Conservation (phyloP, 2,113 vertebrate genomes). For the Montifringilla adamsi region DNA sequence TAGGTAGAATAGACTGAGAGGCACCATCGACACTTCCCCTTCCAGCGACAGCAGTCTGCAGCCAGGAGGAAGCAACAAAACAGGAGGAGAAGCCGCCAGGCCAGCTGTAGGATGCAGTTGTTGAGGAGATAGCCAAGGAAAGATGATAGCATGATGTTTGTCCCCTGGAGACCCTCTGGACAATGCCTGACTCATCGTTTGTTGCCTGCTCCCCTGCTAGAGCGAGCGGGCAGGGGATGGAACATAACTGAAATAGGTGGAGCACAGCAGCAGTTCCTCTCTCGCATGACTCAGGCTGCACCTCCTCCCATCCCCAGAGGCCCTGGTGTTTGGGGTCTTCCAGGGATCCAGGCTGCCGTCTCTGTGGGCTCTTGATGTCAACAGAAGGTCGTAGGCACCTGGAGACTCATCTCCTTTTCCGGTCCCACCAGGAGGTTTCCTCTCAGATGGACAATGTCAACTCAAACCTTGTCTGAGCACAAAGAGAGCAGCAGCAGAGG, state of each 20-base stretch:
- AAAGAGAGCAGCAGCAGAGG: background rate
- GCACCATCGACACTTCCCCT: background rate
- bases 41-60: background rate
- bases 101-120: background rate
- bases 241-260: slow-evolving; percentile 18
- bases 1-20: slow-evolving; percentile 43
- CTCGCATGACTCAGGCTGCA: background rate
- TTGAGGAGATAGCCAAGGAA: background rate
- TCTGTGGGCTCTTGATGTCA: background rate
- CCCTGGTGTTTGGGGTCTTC: background rate
- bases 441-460: fast-evolving
- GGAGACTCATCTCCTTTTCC: background rate
- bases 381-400: background rate
- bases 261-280: slow-evolving; percentile 34
- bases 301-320: slow-evolving; percentile 34
- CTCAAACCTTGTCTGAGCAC: background rate
- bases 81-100: background rate
- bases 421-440: background rate
- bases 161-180: background rate
- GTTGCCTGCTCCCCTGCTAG: background rate
- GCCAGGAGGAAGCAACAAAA: background rate
- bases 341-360: background rate
- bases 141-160: background rate
- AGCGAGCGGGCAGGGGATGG: background rate
- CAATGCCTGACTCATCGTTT: slow-evolving; percentile 27